Conservation (phyloP, 2,797 vertebrate species). For the Sebastiscus tertius region DNA sequence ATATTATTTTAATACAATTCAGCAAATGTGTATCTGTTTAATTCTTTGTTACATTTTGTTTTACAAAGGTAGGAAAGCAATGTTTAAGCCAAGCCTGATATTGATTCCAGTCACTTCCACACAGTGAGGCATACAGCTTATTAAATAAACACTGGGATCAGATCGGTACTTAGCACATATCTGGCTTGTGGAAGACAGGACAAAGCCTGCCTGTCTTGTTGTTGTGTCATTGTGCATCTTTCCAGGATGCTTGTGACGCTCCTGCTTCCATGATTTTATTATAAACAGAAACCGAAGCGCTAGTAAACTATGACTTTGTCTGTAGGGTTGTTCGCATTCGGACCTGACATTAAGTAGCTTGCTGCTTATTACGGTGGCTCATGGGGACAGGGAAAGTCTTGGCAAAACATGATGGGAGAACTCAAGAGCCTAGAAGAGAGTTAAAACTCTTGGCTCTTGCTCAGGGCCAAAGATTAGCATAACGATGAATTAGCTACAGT, state of each 20-base stretch:
- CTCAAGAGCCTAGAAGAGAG: not conserved
- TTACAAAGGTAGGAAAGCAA: no score
- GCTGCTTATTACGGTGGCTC: conserved; percentile 13
- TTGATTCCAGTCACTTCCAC: no score
- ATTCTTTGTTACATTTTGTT: no score
- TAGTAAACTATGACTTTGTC: not conserved
- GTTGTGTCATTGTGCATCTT: conserved; percentile 7
- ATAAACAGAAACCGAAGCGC: not conserved
- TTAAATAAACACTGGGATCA: no score
- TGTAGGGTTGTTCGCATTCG: conserved; percentile 20
- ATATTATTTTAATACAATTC: no score
- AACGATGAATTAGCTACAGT: not conserved
- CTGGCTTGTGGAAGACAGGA: not conserved
- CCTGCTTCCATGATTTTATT: conserved; percentile 13
- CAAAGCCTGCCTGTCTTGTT: not conserved
- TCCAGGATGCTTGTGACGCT: not conserved
- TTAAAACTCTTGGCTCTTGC: not conserved
- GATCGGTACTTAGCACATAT: not conserved
- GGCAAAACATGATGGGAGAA: conserved; percentile 40
- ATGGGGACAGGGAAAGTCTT: not conserved
- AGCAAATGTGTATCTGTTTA: no score
- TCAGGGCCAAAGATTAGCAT: not conserved
- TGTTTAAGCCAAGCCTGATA: no score
- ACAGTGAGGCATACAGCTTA: no score
- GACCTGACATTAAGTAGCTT: conserved; percentile 24